A percentile compares a stretch with the other conserved stretches of the same genome.
Conservation (phyloP, 2,113 vertebrate species). For the Prietella phreatophila region DNA sequence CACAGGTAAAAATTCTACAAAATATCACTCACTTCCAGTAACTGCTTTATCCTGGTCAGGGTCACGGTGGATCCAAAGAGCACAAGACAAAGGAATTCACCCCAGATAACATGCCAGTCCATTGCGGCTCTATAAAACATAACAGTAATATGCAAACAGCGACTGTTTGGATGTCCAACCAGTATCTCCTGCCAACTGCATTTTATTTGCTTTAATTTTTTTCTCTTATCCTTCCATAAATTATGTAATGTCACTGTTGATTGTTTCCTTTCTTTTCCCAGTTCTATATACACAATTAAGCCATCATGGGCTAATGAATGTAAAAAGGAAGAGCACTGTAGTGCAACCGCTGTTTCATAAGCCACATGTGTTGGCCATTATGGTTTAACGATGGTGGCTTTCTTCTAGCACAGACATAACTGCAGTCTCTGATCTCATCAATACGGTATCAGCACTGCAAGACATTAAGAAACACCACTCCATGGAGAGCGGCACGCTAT, state of each 20-base stretch:
- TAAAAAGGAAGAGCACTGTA: constrained; percentile 22
- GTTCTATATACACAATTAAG: constrained; percentile 38
- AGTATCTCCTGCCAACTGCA: neutral
- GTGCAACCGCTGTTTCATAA: constrained; percentile 8
- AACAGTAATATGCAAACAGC: neutral
- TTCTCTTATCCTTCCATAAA: neutral
- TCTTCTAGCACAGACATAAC: constrained; percentile 32
- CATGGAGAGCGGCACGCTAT: constrained; percentile 2
- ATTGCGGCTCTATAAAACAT: neutral
- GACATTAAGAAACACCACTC: constrained; percentile 21
- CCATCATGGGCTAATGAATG: constrained; percentile 38
- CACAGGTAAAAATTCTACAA: neutral
- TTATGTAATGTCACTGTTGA: constrained; percentile 22
- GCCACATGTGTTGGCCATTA: constrained; percentile 52
- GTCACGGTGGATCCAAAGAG: neutral
- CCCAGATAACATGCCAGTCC: neutral
- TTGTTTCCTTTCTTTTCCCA: constrained; percentile 20
- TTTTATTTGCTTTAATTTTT: neutral
- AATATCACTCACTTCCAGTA: no score
- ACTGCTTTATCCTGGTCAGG: neutral
- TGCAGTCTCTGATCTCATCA: constrained; percentile 46
- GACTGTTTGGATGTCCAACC: neutral
- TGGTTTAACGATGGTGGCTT: constrained; percentile 33
- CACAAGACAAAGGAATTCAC: neutral
- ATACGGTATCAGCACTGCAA: constrained; percentile 37